phyloP scores from a whole-genome alignment of 2,797 vertebrate species.

The Muscicapa striata region DNA sequence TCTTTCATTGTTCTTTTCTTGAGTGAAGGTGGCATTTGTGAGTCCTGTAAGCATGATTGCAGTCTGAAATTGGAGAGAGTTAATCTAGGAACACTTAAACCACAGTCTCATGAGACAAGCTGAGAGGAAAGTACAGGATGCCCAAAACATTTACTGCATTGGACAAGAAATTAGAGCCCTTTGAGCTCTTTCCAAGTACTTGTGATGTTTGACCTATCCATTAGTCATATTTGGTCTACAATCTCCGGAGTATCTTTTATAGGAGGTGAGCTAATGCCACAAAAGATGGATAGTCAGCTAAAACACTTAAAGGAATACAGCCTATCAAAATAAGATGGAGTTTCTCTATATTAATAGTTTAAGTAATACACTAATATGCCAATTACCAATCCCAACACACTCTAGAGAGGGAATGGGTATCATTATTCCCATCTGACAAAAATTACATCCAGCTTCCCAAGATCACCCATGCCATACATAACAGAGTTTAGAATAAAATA shows the following conservation, averaged over 20 bases:
- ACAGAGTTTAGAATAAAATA: neutral
- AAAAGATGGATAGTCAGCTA: neutral
- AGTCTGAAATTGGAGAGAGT: slow-evolving; percentile 11
- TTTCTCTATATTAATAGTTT: neutral
- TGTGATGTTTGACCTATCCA: slow-evolving; percentile 27
- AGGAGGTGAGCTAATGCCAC: neutral
- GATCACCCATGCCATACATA: accelerated
- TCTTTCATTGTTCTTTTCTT: neutral
- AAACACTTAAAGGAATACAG: neutral
- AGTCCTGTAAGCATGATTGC: neutral
- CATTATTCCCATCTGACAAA: neutral
- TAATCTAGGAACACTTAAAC: slow-evolving; percentile 31
- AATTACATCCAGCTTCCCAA: neutral
- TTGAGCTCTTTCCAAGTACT: slow-evolving; percentile 34
- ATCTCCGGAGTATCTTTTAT: slow-evolving; percentile 28
- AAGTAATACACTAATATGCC: neutral
- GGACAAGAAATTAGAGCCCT: slow-evolving; percentile 1
- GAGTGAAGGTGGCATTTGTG: neutral
- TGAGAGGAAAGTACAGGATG: slow-evolving; percentile 1
- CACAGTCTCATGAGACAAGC: neutral
- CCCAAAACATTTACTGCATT: slow-evolving; percentile 19
- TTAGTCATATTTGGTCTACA: slow-evolving; percentile 20
- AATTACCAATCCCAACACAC: neutral
- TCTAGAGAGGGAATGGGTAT: neutral
- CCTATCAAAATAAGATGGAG: neutral